These are phyloP conservation scores for Pollenia amentaria DNA, from an alignment of 2,888 invertebrate genomes.

Conservation along the genomic window DNA sequence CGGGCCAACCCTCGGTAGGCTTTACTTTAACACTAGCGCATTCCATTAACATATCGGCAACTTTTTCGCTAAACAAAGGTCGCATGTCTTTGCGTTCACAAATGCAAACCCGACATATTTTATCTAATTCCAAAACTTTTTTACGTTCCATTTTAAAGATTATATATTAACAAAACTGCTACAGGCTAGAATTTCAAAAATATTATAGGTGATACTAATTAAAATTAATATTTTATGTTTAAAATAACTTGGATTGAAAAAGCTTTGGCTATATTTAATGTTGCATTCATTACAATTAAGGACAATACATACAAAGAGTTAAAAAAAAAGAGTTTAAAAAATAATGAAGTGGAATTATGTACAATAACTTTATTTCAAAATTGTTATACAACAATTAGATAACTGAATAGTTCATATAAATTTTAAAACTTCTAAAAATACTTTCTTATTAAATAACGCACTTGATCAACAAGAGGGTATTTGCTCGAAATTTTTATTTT, in stretches of 20 bases:
- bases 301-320: slow-evolving; percentile 30
- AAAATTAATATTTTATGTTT: background rate
- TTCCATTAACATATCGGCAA: slow-evolving; percentile 88
- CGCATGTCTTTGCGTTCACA: slow-evolving; percentile 88
- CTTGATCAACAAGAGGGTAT: no score
- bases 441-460: no score
- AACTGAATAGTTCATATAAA: no score
- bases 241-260: slow-evolving; percentile 19
- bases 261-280: slow-evolving; percentile 21
- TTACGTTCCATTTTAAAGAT: slow-evolving; percentile 81
- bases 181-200: slow-evolving; percentile 3
- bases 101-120: slow-evolving; percentile 88
- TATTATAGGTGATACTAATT: background rate
- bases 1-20: slow-evolving; percentile 87
- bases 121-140: slow-evolving; percentile 85
- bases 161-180: slow-evolving; percentile 27
- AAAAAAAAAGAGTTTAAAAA: no score
- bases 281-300: background rate
- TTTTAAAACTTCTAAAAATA: no score
- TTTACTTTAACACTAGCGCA: slow-evolving; percentile 87
- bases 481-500: no score
- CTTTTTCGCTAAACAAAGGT: slow-evolving; percentile 87
- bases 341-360: no score
- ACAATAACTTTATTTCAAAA: no score
- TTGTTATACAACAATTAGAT: no score